These are phyloP conservation scores for Plebejus anna DNA, from an alignment of 2,888 invertebrate genomes.

Conservation along the genomic window DNA sequence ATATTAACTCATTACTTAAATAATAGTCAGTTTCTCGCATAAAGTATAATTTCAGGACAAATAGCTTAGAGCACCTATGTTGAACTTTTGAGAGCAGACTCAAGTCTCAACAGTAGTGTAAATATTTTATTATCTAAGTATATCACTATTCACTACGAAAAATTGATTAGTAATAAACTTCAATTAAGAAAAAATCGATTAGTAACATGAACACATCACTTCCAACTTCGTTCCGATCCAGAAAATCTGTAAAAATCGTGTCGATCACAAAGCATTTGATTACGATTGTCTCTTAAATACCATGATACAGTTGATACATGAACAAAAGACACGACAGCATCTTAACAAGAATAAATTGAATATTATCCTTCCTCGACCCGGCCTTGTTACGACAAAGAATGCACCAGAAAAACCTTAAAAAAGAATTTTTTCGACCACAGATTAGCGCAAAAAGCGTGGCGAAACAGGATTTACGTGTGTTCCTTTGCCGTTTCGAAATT, in stretches of 20 bases:
- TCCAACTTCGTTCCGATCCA: background rate
- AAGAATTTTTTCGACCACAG: conserved; percentile 42
- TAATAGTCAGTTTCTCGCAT: too few species aligned
- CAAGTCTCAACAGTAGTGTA: too few species aligned
- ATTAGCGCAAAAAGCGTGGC: conserved; percentile 59
- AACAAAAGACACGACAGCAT: conserved; percentile 54
- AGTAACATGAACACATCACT: background rate
- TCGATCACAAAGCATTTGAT: conserved; percentile 28
- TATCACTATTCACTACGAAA: too few species aligned
- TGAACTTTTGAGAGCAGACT: too few species aligned
- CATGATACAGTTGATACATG: conserved; percentile 41
- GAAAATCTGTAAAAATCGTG: conserved; percentile 15
- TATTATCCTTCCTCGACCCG: conserved; percentile 55
- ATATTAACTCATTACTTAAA: too few species aligned
- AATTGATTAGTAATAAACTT: background rate
- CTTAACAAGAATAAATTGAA: conserved; percentile 64
- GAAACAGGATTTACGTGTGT: conserved; percentile 52
- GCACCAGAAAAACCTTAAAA: conserved; percentile 38
- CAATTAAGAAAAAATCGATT: background rate
- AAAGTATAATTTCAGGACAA: too few species aligned
- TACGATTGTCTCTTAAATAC: conserved; percentile 30
- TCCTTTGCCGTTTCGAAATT: conserved; percentile 48
- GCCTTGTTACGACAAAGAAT: conserved; percentile 32
- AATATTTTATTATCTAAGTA: too few species aligned
- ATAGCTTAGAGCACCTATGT: too few species aligned